Conservation (phyloP, 2,888 invertebrate genomes). For the Dioctria linearis region DNA sequence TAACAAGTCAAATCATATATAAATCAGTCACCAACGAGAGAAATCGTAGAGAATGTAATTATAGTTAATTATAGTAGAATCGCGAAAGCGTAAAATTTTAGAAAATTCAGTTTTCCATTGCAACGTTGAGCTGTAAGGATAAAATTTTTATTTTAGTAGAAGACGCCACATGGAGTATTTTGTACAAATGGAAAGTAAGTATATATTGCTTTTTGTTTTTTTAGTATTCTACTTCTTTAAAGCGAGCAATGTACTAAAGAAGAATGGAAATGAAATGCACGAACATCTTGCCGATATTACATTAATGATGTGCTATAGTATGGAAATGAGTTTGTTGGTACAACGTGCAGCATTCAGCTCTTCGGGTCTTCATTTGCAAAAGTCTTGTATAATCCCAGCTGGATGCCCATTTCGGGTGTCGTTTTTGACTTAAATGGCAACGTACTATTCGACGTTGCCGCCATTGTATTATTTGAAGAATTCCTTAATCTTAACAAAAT, state of each 20-base stretch:
- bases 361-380: neutral
- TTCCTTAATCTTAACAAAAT: constrained; percentile 62
- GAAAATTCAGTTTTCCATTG: constrained; percentile 43
- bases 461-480: constrained; percentile 57
- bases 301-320: too few species aligned
- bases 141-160: constrained; percentile 30
- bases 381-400: constrained; percentile 59
- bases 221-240: constrained; percentile 32
- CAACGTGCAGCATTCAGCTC: constrained; percentile 31
- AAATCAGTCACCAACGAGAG: constrained; percentile 50
- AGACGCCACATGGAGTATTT: constrained; percentile 19
- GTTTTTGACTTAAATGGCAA: constrained; percentile 65
- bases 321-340: neutral
- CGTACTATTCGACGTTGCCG: constrained; percentile 61
- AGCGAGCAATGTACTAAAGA: constrained; percentile 27
- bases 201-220: constrained; percentile 33
- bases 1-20: constrained; percentile 42
- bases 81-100: constrained; percentile 43
- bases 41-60: constrained; percentile 39
- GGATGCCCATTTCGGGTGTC: constrained; percentile 61
- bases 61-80: constrained; percentile 34
- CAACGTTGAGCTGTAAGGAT: constrained; percentile 47
- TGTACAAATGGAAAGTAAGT: constrained; percentile 27
- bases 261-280: constrained; percentile 17
- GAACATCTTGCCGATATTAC: constrained; percentile 8